phyloP scores from a whole-genome alignment of 1,140 invertebrate species.

The Diabrotica virgifera region DNA sequence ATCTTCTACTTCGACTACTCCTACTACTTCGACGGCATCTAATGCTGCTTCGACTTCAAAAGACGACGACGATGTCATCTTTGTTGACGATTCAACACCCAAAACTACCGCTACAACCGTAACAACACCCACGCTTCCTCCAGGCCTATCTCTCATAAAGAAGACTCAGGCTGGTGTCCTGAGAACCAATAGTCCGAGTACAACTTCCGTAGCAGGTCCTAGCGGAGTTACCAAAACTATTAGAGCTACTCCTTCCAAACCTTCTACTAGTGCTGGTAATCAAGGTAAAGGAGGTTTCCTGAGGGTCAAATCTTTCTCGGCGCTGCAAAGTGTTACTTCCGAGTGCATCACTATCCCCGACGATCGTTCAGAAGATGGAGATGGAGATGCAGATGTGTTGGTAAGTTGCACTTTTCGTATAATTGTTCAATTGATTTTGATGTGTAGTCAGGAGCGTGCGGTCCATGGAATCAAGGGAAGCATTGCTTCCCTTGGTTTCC shows the following conservation, averaged over 20 bases:
- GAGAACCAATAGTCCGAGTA: slow-evolving; percentile 4
- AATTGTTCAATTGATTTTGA: too few species aligned
- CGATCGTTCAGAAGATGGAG: slow-evolving; percentile 26
- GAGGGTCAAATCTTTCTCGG: slow-evolving; percentile 37
- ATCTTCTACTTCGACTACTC: slow-evolving; percentile 16
- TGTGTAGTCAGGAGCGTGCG: too few species aligned
- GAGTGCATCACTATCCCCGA: slow-evolving; percentile 44
- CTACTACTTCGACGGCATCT: slow-evolving; percentile 1
- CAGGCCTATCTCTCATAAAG: neutral
- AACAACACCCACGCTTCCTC: neutral
- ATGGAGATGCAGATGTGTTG: too few species aligned
- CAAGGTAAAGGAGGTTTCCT: slow-evolving; percentile 17
- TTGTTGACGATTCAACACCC: slow-evolving; percentile 28
- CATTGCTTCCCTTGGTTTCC: too few species aligned
- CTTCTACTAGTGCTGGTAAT: neutral
- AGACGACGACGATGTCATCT: slow-evolving; percentile 41
- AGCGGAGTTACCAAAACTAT: slow-evolving; percentile 4
- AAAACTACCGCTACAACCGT: slow-evolving; percentile 1
- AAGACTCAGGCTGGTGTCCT: neutral
- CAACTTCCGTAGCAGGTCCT: neutral
- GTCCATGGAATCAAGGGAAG: too few species aligned
- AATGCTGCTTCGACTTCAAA: neutral
- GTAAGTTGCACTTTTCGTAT: too few species aligned
- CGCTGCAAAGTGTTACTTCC: slow-evolving; percentile 35
- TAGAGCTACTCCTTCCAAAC: neutral